Evolutionary conservation across 2,888 invertebrate genomes (phyloP), one percentile per base, ranked within the genome.

Genomic region (Mythimna vitellina): DNA sequence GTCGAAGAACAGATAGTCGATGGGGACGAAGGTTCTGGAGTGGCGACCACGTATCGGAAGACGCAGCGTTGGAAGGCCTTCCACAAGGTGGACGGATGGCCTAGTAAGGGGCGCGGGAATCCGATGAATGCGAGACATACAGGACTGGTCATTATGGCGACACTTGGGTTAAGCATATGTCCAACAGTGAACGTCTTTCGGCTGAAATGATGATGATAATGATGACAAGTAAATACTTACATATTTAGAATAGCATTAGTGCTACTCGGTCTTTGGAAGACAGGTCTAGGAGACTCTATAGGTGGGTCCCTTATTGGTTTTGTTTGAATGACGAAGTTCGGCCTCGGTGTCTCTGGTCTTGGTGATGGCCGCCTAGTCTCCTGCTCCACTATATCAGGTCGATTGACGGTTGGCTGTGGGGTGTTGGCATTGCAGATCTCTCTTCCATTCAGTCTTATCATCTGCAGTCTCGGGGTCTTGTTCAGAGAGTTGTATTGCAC

Each of bases 381-480:
- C 6, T 46, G 70, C 60, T 67, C 73, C 20, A 9, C 67, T 22
- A 62, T 9, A 1, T 90, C 90, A 14, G 89, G 89, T 14, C 88
- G 89, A 32, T n/a, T 65, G n/a, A 78, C 85, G 51, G 82, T 88
- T 35, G 91, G 93, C 56, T 85, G 91, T 0, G 90, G 95, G 14
- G 83, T 92, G 61, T 95, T 91, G 0, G 95, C 94, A 53, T 96
- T 96, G 84, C 97, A 97, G 12, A 97, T 96, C 65, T 97, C 96
- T 76, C 96, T 93, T 0, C 97, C 97, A 75, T 97, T 97, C 42
- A 97, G 89, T 54, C 96, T 78, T 54, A 97, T 96, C 8, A 92
- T 93, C 73, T 89, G 90, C 0, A 97, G 85, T 71, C 93, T 95
- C 0, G 97, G 97, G 0, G 95, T 90, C 32, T 93, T 93, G 62